These are phyloP conservation scores for Podarcis raffonei DNA, from an alignment of 2,113 vertebrate genomes.

Conservation along the genomic window DNA sequence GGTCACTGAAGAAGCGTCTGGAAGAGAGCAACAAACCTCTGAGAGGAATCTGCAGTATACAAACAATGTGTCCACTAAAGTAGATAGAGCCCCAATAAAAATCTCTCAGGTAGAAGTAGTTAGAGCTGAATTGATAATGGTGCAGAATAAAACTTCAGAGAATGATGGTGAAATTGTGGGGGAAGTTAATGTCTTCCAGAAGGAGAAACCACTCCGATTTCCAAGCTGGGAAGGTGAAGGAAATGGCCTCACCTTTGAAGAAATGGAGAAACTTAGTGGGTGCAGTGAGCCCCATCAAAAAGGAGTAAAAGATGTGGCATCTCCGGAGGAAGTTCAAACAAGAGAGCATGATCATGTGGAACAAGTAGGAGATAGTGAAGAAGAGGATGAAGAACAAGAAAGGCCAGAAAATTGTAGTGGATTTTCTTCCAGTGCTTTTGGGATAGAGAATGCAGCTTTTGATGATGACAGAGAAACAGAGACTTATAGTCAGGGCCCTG, in stretches of 20 bases:
- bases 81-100: slow-evolving; percentile 53
- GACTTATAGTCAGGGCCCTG: slow-evolving; percentile 63
- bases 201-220: slow-evolving; percentile 35
- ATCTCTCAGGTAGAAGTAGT: slow-evolving; percentile 67
- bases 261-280: slow-evolving; percentile 26
- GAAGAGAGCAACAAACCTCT: slow-evolving; percentile 25
- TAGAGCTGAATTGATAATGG: slow-evolving; percentile 78
- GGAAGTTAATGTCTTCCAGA: slow-evolving; percentile 65
- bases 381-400: slow-evolving; percentile 61
- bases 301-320: slow-evolving; percentile 13
- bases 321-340: slow-evolving; percentile 12
- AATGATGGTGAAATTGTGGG: slow-evolving; percentile 73
- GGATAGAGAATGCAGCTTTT: slow-evolving; percentile 91
- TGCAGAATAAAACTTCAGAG: slow-evolving; percentile 84
- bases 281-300: background rate
- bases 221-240: slow-evolving; percentile 43
- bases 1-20: slow-evolving; percentile 35
- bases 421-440: slow-evolving; percentile 77
- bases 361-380: slow-evolving; percentile 50
- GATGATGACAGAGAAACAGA: slow-evolving; percentile 84
- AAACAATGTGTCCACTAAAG: slow-evolving; percentile 7
- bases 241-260: slow-evolving; percentile 26
- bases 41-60: slow-evolving; percentile 15
- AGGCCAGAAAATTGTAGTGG: slow-evolving; percentile 60
- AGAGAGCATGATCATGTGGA: slow-evolving; percentile 36